Conservation (phyloP, 1,140 invertebrate species). For the Drosophila leontia region DNA sequence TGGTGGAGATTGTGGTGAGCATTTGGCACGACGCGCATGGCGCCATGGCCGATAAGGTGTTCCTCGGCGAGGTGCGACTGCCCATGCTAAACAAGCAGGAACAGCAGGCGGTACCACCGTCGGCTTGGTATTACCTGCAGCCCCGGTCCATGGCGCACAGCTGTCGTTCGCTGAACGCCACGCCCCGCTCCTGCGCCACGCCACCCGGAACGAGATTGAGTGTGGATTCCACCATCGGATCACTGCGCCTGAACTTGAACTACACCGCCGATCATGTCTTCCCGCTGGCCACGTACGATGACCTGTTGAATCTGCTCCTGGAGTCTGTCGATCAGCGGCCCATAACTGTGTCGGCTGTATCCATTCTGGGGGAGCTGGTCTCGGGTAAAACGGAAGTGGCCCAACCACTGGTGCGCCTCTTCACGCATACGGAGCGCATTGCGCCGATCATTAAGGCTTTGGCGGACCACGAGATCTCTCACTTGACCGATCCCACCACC, state of each 20-base stretch:
- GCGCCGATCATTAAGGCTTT: conserved; percentile 92
- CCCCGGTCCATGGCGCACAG: conserved; percentile 86
- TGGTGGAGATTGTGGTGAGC: conserved; percentile 91
- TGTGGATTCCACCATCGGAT: conserved; percentile 89
- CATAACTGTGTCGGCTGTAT: conserved; percentile 93
- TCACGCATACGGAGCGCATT: conserved; percentile 93
- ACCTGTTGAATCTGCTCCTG: conserved; percentile 90
- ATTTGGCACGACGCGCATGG: conserved; percentile 94
- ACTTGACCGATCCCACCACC: conserved; percentile 95
- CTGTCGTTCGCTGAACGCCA: conserved; percentile 87
- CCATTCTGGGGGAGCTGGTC: conserved; percentile 94
- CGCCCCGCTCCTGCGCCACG: conserved; percentile 88
- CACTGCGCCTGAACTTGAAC: conserved; percentile 92
- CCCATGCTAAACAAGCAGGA: conserved; percentile 89
- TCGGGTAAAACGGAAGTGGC: conserved; percentile 94
- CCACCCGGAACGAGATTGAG: conserved; percentile 89
- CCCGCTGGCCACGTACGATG: conserved; percentile 91
- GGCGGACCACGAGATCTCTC: conserved; percentile 94
- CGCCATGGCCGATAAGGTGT: conserved; percentile 91
- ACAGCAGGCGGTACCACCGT: conserved; percentile 86
- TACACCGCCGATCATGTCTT: conserved; percentile 96
- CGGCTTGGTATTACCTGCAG: conserved; percentile 93
- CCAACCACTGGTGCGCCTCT: conserved; percentile 93
- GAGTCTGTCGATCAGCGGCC: conserved; percentile 91
- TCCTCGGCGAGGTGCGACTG: conserved; percentile 94